A percentile compares a stretch with the other conserved stretches of the same genome.
Evolutionary conservation across 2,888 invertebrate genomes (phyloP).

Genomic region (Drosophila leonis): DNA sequence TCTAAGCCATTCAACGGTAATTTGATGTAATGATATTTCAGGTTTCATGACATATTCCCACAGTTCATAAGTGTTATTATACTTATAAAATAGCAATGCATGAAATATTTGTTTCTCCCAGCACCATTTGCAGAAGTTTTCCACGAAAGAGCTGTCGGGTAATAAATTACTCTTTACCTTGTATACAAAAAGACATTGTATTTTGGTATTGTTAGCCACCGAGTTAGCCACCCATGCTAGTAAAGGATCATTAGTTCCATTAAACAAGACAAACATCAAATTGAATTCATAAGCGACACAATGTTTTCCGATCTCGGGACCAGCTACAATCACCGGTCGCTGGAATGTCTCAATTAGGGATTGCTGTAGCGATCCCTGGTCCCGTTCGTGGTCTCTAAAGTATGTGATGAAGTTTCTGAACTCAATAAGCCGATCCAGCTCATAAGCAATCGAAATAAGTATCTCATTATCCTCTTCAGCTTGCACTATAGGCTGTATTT

Average conservation of each 20-base stretch:
- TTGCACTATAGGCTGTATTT: conserved; percentile 3
- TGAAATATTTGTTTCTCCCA: neutral
- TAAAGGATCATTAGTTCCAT: neutral
- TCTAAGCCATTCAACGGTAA: neutral
- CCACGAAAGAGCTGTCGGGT: neutral
- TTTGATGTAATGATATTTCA: neutral
- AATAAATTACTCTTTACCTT: neutral
- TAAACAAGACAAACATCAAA: conserved; percentile 1
- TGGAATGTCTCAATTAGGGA: conserved; percentile 15
- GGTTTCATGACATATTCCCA: conserved; percentile 15
- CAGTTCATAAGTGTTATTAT: neutral
- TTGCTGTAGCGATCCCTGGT: neutral
- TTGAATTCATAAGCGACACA: neutral
- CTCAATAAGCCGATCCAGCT: neutral
- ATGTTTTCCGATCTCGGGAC: neutral
- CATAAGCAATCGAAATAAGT: neutral
- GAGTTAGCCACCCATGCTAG: neutral
- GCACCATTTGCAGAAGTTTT: conserved; percentile 25
- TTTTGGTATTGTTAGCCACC: neutral
- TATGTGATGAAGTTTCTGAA: conserved; percentile 7
- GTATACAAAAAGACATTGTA: conserved; percentile 7
- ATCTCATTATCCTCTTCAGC: neutral
- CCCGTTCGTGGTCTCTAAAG: neutral
- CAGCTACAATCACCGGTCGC: conserved; percentile 24
- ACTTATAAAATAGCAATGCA: neutral